Conservation (phyloP, 2,113 vertebrate genomes). For the Cynocephalus volans region DNA sequence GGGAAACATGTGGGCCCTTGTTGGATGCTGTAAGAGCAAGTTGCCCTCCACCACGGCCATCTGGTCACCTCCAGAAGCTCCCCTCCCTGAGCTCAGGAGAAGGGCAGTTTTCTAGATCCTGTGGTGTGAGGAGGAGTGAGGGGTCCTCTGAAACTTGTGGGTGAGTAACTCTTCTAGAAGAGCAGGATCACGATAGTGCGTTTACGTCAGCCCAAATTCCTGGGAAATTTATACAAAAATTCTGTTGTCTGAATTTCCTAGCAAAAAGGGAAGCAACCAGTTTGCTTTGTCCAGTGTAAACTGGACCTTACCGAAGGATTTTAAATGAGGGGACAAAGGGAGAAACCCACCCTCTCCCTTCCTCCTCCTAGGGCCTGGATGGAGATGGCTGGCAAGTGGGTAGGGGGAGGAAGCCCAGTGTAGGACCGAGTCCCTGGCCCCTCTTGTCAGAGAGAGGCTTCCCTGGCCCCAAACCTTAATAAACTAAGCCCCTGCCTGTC, state of each 20-base stretch:
- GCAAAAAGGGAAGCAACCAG: neutral
- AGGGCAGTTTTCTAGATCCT: neutral
- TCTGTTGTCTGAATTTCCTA: constrained; percentile 37
- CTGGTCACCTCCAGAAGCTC: neutral
- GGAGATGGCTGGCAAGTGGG: neutral
- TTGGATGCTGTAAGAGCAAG: constrained; percentile 7
- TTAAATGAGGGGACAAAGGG: neutral
- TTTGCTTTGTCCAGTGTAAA: neutral
- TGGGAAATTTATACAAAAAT: neutral
- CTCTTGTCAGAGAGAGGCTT: neutral
- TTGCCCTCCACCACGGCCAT: neutral
- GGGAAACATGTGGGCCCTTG: constrained; percentile 47
- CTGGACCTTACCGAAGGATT: neutral
- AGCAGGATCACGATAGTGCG: neutral
- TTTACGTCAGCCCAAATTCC: neutral
- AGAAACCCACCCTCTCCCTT: neutral
- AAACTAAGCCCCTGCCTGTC: neutral
- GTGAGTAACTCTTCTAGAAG: constrained; percentile 63
- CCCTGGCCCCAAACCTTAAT: neutral
- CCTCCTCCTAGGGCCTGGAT: neutral
- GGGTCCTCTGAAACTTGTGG: neutral
- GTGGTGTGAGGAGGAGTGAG: constrained; percentile 24
- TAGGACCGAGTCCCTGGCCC: neutral
- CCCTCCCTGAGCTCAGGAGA: neutral
- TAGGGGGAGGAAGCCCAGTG: neutral